Evolutionary conservation across 2,797 vertebrate species (phyloP).

Genomic region (Aythya fuligula): DNA sequence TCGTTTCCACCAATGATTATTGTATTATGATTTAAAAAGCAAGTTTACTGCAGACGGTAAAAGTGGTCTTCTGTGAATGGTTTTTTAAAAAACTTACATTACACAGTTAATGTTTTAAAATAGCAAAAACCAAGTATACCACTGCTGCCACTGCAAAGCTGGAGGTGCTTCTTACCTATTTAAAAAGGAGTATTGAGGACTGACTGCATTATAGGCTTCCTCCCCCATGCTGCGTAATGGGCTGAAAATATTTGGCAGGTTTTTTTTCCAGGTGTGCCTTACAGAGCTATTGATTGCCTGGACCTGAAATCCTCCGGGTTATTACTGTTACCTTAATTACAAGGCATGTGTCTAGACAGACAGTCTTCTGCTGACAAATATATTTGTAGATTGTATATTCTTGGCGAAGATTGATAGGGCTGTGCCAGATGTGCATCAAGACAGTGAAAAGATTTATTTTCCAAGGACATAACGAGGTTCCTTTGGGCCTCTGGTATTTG

Average conservation of each 20-base stretch:
- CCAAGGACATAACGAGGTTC: background rate
- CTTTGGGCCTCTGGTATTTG: background rate
- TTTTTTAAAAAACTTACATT: background rate
- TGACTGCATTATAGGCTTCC: background rate
- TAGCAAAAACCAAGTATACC: background rate
- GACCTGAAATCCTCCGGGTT: background rate
- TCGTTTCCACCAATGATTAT: slow-evolving; percentile 22
- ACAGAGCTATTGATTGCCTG: background rate
- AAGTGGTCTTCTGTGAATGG: slow-evolving; percentile 21
- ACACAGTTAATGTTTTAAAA: background rate
- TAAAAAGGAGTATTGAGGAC: background rate
- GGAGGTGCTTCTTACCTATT: background rate
- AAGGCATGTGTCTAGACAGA: background rate
- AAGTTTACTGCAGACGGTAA: background rate
- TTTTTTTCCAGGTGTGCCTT: background rate
- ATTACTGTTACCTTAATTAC: background rate
- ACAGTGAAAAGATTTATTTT: background rate
- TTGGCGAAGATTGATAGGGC: background rate
- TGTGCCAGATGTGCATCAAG: background rate
- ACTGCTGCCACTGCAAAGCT: background rate
- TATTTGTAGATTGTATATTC: background rate
- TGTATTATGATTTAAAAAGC: background rate
- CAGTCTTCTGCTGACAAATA: background rate
- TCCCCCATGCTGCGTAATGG: background rate
- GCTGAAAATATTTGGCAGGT: background rate